A percentile compares a stretch with the other conserved stretches of the same genome.
Conservation (phyloP, 2,797 vertebrate genomes). For the Eidolon dupreanum region DNA sequence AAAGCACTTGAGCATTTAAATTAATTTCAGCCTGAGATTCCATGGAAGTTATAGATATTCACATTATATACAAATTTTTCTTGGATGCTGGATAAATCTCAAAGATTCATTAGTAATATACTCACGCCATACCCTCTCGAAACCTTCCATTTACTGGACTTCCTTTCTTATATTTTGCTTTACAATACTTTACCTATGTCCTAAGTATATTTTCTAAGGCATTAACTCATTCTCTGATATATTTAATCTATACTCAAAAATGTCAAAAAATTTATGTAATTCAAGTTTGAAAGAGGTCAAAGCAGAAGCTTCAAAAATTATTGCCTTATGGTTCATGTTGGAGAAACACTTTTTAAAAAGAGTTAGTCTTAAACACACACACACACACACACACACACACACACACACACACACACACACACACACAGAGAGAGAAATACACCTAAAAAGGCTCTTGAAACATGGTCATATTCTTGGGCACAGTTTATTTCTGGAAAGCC, state of each 20-base stretch:
- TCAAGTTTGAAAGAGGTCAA: not conserved
- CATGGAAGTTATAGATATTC: not conserved
- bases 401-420: not conserved
- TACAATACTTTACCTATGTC: not conserved
- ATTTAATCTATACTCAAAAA: constrained; percentile 33
- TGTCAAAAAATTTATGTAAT: constrained; percentile 30
- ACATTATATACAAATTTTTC: not conserved
- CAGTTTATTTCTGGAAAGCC: constrained; percentile 1
- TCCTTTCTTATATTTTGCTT: not conserved
- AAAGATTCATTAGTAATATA: constrained; percentile 4
- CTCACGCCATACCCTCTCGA: not conserved
- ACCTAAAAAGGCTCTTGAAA: not conserved
- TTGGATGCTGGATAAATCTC: not conserved
- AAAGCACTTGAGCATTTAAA: not conserved
- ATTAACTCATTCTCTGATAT: not conserved
- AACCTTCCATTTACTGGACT: not conserved
- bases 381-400: too few species aligned
- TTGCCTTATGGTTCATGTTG: not conserved
- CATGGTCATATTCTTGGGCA: not conserved
- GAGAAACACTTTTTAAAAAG: constrained; percentile 30
- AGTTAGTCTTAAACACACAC: not conserved
- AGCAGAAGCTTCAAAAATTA: not conserved
- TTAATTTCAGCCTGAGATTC: not conserved
- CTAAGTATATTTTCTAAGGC: not conserved
- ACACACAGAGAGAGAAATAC: not conserved